These are phyloP conservation scores for Diabrotica undecimpunctata DNA, from an alignment of 1,140 invertebrate species.

Conservation along the genomic window DNA sequence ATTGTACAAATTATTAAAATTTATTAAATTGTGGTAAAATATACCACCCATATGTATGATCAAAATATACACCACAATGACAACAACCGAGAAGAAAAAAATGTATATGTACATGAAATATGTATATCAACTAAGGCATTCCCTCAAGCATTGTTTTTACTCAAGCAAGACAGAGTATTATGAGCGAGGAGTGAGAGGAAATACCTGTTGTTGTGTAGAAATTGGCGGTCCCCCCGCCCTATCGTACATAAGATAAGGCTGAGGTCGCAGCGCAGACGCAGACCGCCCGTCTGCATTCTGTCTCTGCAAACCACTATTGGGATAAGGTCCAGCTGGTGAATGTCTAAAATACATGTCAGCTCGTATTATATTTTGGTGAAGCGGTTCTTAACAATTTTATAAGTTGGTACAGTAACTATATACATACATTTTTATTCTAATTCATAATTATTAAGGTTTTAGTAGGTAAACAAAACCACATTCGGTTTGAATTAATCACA, in stretches of 20 bases:
- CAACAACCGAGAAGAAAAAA: neutral
- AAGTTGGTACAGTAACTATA: too few relatives aligned
- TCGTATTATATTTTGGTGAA: neutral
- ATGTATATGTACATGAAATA: neutral
- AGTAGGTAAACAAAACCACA: too few relatives aligned
- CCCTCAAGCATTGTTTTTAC: conserved; percentile 14
- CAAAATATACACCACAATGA: neutral
- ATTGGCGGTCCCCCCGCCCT: conserved; percentile 24
- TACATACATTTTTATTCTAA: too few relatives aligned
- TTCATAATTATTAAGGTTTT: too few relatives aligned
- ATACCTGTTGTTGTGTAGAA: conserved; percentile 42
- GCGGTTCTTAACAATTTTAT: too few relatives aligned
- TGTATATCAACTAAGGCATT: conserved; percentile 16
- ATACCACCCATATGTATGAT: too few relatives aligned
- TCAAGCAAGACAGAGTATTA: conserved; percentile 6
- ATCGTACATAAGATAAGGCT: conserved; percentile 31
- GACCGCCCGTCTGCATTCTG: conserved; percentile 41
- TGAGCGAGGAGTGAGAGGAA: conserved; percentile 7
- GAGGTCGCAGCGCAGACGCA: conserved; percentile 36
- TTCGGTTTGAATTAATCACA: too few relatives aligned
- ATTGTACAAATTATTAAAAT: too few relatives aligned
- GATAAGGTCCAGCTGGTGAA: conserved; percentile 40
- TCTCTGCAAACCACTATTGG: conserved; percentile 38
- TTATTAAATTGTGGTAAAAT: too few relatives aligned
- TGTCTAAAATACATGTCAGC: conserved; percentile 33